phyloP scores from a whole-genome alignment of 2,113 vertebrate genomes.

The Coturnix japonica region DNA sequence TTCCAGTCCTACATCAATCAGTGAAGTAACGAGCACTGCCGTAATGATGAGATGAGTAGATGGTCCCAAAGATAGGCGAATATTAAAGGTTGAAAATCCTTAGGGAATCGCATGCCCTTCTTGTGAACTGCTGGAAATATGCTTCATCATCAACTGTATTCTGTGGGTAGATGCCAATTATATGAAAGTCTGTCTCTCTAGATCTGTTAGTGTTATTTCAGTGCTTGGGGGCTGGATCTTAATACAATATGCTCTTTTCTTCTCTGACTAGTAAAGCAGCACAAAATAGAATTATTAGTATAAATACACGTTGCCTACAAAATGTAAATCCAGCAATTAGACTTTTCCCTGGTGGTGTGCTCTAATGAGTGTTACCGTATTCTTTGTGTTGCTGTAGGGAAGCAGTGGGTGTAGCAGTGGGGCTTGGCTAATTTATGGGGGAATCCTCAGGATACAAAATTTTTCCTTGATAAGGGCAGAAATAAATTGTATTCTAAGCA shows the following conservation, averaged over 20 bases:
- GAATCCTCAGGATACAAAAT: constrained; percentile 64
- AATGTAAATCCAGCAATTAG: constrained; percentile 78
- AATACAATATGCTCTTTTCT: constrained; percentile 74
- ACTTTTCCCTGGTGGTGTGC: constrained; percentile 30
- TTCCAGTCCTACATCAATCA: constrained; percentile 57
- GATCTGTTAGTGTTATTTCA: constrained; percentile 51
- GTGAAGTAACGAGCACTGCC: constrained; percentile 6
- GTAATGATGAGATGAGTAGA: constrained; percentile 70
- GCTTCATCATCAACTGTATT: constrained; percentile 60
- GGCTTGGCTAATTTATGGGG: constrained; percentile 51
- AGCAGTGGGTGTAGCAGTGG: constrained; percentile 49
- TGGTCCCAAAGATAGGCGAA: constrained; percentile 36
- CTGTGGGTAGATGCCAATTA: constrained; percentile 73
- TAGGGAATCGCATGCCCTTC: constrained; percentile 59
- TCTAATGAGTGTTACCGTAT: constrained; percentile 68
- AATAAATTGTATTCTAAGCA: constrained; percentile 42
- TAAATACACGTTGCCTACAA: constrained; percentile 67
- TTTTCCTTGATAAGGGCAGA: constrained; percentile 55
- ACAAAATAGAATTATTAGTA: constrained; percentile 76
- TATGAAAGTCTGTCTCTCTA: constrained; percentile 52
- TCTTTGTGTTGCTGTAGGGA: constrained; percentile 72
- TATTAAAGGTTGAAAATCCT: constrained; percentile 69
- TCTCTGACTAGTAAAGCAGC: constrained; percentile 59
- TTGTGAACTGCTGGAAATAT: constrained; percentile 69
- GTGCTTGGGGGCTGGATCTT: constrained; percentile 64